Conservation (phyloP, 2,797 vertebrate genomes). For the Tinamus major region DNA sequence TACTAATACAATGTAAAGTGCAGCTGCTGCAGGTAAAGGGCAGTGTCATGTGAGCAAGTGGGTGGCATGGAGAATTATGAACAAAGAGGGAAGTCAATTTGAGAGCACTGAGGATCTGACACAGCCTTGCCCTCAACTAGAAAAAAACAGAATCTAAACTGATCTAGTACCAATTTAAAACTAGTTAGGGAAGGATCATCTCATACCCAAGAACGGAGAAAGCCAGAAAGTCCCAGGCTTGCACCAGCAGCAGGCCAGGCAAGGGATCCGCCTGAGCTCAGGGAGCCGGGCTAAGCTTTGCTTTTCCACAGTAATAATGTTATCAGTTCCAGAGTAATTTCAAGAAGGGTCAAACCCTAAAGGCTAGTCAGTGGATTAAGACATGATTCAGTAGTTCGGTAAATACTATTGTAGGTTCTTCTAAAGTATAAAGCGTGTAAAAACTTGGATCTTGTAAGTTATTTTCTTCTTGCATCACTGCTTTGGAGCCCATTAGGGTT, state of each 20-base stretch:
- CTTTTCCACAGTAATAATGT: not conserved
- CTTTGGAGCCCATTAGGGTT: constrained; percentile 4
- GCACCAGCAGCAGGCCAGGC: not conserved
- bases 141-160: not conserved
- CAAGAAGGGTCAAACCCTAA: not conserved
- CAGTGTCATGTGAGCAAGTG: not conserved
- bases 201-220: not conserved
- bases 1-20: not conserved
- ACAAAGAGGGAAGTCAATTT: not conserved
- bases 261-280: not conserved
- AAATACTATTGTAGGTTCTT: not conserved
- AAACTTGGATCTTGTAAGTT: not conserved
- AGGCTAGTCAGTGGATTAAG: not conserved
- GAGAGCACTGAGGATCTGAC: not conserved
- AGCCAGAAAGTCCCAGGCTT: not conserved
- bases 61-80: not conserved
- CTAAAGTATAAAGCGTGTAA: not conserved
- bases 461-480: constrained; percentile 8
- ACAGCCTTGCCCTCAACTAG: not conserved
- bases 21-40: not conserved
- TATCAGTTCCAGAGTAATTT: not conserved
- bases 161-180: not conserved
- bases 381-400: not conserved
- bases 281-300: not conserved
- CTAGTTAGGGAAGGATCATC: not conserved